Evolutionary conservation across 2,797 vertebrate genomes (phyloP), one percentile per base, ranked within the genome.

Genomic region (Hoplostethus atlanticus): DNA sequence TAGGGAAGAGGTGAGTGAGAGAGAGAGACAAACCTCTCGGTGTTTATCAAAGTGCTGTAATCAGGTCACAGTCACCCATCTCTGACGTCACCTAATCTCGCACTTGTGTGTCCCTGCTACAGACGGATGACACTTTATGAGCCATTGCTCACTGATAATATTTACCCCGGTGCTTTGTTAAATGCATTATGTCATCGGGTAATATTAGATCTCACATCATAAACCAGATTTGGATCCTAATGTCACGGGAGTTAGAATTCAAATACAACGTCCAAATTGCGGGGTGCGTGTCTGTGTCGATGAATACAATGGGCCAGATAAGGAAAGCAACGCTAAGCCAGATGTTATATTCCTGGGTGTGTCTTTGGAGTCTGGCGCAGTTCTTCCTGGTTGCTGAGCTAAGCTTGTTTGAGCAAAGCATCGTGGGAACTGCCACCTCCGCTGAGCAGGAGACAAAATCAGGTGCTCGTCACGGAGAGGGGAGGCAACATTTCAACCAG

Each of bases 361-460:
- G 86, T 83, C 85, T 88, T 81, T 67, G 69, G 80, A 82, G 85
- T 67, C 78, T 63, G 36, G 78, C 76, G 84, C 60, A 15, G 38
- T 80, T 87, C 76, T 86, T 81, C 72, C 64, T 90, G 93, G 93
- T 72, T 91, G 95, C 95, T 95, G 95, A 97, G 89, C 87, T 91
- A 91, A 93, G 95, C 95, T 21, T 95, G 64, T 93, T 94, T 93
- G 87, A 90, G 79, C 76, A 88, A 86, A 89, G 84, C 81, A 89
- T 83, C 86, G 79, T 90, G 91, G 92, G 94, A 94, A 89, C 89
- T 89, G 90, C 76, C 91, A 87, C 83, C 87, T 82, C 80, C 38
- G 63, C 90, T 84, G 92, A 91, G 93, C 69, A 77, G 59, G 55
- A 90, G 76, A 93, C 94, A 91, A 95, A 94, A 94, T 96, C 93